Evolutionary conservation across 1,140 invertebrate genomes (phyloP), one percentile per base, ranked within the genome.

Genomic region (Zaprionus taronus): DNA sequence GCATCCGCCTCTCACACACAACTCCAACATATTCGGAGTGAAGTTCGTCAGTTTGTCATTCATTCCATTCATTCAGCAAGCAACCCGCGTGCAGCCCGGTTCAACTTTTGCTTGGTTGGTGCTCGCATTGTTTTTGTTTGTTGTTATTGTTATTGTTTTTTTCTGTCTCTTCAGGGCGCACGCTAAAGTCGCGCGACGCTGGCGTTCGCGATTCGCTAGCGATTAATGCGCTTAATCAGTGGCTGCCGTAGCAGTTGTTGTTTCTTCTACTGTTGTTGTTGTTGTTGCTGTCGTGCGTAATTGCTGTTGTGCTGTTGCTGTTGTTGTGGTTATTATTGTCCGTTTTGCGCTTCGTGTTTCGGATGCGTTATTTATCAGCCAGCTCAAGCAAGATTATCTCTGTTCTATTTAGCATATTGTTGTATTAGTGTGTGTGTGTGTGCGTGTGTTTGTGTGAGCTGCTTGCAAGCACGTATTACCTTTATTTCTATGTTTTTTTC

Each of bases 31-130:
- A 62, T 66, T 67, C 57, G 67, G 15, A n/a, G 31, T 17, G 38
- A 17, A 24, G 51, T 53, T 38, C 20, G 64, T 68, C 72, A 64
- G 72, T 75, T 63, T 63, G 66, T 77, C 77, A 78, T 55, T 86
- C 80, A 82, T 84, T 89, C 84, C 77, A 78, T 55, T 86, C 80
- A 82, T 84, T 89, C 84, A 81, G 81, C 89, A 69, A 81, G 65
- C 65, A 74, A 79, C 73, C 81, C 72, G 81, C 83, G 81, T 78
- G 85, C 84, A 85, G 85, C 66, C 79, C 79, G 84, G 85, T 87
- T 72, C 77, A 78, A 67, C 56, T 67, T 70, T 77, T 73, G 77
- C 53, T 56, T 47, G 36, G 58, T 44, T 47, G 34, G 20, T 60
- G 56, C 24, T 65, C 6, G 67, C 34, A 41, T 79, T 71, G 51